A percentile compares a stretch with the other conserved stretches of the same genome.
phyloP scores from a whole-genome alignment of 2,888 invertebrate genomes.

The Plusia festucae region DNA sequence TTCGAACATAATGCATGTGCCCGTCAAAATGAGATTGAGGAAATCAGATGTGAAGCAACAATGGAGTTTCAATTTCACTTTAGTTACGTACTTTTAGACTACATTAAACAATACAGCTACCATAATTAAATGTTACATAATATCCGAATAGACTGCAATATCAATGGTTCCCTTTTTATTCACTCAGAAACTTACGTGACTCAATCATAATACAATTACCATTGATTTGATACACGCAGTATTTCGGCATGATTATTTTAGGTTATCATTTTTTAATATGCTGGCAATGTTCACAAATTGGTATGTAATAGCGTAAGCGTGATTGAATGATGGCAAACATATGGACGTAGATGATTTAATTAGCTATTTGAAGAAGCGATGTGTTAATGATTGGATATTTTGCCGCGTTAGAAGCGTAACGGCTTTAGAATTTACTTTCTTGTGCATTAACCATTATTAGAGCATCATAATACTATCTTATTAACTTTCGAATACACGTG shows the following conservation, averaged over 20 bases:
- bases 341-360: conserved; percentile 39
- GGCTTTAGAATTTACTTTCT: conserved; percentile 42
- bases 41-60: conserved; percentile 34
- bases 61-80: conserved; percentile 41
- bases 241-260: conserved; percentile 74
- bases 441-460: conserved; percentile 38
- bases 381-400: conserved; percentile 28
- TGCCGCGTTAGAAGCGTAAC: conserved; percentile 19
- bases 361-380: conserved; percentile 25
- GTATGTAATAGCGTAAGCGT: conserved; percentile 54
- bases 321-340: conserved; percentile 48
- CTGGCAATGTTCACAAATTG: conserved; percentile 42
- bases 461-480: conserved; percentile 38
- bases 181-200: conserved; percentile 69
- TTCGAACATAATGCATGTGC: conserved; percentile 38
- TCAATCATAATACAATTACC: conserved; percentile 71
- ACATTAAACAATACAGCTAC: conserved; percentile 26
- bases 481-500: conserved; percentile 12
- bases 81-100: conserved; percentile 16
- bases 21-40: conserved; percentile 37
- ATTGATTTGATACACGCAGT: conserved; percentile 74
- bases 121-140: conserved; percentile 57
- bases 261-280: conserved; percentile 60
- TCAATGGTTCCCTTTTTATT: conserved; percentile 45
- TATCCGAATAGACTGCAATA: conserved; percentile 33